Base-by-base conservation (phyloP, 2,797 vertebrate genomes). In the Phataginus tetradactyla region DNA sequence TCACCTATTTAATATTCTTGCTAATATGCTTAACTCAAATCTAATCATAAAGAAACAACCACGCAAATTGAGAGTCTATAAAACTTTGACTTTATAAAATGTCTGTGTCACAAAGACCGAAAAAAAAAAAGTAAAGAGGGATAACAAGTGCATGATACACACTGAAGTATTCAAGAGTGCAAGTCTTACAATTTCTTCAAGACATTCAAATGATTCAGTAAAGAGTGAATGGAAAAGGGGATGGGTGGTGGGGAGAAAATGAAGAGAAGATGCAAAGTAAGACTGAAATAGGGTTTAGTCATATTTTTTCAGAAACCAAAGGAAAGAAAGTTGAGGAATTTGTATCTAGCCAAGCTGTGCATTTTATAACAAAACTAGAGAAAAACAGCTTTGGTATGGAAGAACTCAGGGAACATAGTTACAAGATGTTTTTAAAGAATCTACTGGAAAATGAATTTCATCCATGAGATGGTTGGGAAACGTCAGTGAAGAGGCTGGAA, bases 351-450 rank as follows among this genome's bases (percentile, higher is more conserved):
- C 29, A 93, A 93, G 32, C 21, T 78, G 32, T 45, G 4, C 20
- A 84, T 45, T 34, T 84, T 93, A 23, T 55, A 88, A 86, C 20
- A 95, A 84, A 95, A 88, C n/a, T 90, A 88, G 1, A 59, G 6
- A 77, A 95, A 81, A 51, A 5, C 8, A 87, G 63, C 79, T 90
- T 69, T 77, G 23, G 37, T 57, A 87, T 32, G 11, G 39, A 78
- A 72, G 20, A 90, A 78, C 21, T 93, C 55, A 77, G 20, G 77
- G 42, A 90, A 86, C 21, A 66, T 9, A 63, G 71, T 39, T 83
- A 20, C 5, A 84, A 91, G 39, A 15, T 59, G 8, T 61, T 88
- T 66, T 53, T 37, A 91, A 93, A 88, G 37, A 27, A 91, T 61
- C 45, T 77, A 71, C 4, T 55, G 25, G 51, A 94, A 77, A 75